These are phyloP conservation scores for Tiliacea aurago DNA, from an alignment of 2,888 invertebrate genomes.

Conservation along the genomic window DNA sequence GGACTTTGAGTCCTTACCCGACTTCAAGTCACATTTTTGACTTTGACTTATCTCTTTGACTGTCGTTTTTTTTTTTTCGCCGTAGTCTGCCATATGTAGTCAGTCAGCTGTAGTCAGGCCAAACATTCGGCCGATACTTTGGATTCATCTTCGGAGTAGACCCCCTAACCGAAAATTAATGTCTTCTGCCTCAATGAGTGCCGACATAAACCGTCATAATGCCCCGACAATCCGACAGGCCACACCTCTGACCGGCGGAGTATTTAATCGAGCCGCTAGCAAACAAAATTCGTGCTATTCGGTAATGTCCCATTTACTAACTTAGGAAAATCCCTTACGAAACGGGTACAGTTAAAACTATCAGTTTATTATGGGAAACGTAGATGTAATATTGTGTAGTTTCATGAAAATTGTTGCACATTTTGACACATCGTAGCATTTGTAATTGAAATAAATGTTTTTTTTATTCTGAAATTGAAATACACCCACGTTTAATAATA, in stretches of 20 bases:
- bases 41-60: no score
- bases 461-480: no score
- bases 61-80: no score
- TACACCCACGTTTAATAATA: no score
- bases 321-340: neutral
- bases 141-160: no score
- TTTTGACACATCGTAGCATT: neutral
- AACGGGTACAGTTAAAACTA: neutral
- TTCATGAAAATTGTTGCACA: slow-evolving; percentile 5
- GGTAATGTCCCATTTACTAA: neutral
- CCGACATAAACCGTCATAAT: slow-evolving; percentile 23
- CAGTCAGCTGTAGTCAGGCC: no score
- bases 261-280: slow-evolving; percentile 27
- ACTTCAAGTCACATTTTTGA: no score
- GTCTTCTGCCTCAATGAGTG: slow-evolving; percentile 8
- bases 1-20: no score
- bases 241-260: slow-evolving; percentile 32
- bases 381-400: neutral
- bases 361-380: neutral
- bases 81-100: no score
- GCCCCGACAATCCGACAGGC: slow-evolving; percentile 12
- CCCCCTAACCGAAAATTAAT: neutral
- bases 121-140: no score
- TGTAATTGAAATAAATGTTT: no score
- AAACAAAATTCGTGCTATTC: slow-evolving; percentile 41